Base-by-base conservation (phyloP, 2,113 vertebrate species). In the Fregetta grallaria region DNA sequence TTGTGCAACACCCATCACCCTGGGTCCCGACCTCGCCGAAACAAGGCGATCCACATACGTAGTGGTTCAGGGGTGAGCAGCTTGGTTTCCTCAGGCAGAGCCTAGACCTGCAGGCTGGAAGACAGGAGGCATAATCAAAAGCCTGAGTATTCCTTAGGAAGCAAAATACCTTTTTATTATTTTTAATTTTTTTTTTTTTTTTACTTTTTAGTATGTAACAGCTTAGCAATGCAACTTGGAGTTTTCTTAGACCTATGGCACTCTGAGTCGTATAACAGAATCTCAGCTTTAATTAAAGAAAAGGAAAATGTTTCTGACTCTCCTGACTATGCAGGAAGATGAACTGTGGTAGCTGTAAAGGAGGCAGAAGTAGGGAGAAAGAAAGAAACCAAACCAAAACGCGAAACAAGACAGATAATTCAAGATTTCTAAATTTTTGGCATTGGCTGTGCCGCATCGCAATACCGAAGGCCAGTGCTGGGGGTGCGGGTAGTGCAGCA, bases 371-470 rank as follows among this genome's bases (percentile, higher is more conserved):
- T 0, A 68, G 18, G 34, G 42, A 40, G 40, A 68, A 32, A 56
- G 45, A 67, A 44, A 71, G 38, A 50, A 74, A 17, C 42, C 19
- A 42, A 86, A 53, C 21, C 29, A 47, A 77, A 86, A 80, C 6
- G 62, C 44, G 72, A 62, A 95, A 9, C 0, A 4, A 89, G 27
- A 18, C 27, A 20, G 66, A 12, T 34, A 74, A 50, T 13, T 68
- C 0, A 1, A 32, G 56, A 30, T 79, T 89, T 86, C 61, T 53
- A 74, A 25, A 27, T 18, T 58, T 34, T 40, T 45, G 59, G 45
- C 53, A 11, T 59, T 0, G 0, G 26, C 55, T 59, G 19, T 45
- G 75, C 53, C 5, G 5, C 65, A n/a, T n/a, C 0, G 1, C 1
- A 1, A 23, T 36, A 18, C 29, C 0, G 0, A 79, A 80, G 72